These are phyloP conservation scores for Mastigias papua DNA, from an alignment of 30 jellyfish, hydroid and myxozoan genomes.

Conservation along the genomic window DNA sequence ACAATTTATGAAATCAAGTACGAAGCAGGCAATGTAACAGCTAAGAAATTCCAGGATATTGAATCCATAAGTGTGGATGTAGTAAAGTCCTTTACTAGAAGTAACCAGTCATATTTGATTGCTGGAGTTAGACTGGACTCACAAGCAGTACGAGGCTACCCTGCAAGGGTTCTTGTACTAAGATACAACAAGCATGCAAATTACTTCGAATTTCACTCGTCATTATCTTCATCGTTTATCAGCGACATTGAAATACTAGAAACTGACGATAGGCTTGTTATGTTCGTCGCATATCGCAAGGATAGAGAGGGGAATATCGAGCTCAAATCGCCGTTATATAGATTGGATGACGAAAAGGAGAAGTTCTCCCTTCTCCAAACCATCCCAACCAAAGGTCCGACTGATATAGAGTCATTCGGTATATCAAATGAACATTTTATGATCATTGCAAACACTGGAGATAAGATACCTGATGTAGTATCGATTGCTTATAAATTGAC, in stretches of 20 bases:
- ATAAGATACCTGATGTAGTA: constrained; percentile 44
- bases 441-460: constrained; percentile 77
- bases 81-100: constrained; percentile 56
- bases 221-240: constrained; percentile 63
- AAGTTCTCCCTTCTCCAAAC: constrained; percentile 49
- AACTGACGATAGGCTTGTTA: constrained; percentile 5
- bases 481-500: constrained; percentile 61
- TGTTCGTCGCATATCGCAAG: constrained; percentile 70
- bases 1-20: constrained; percentile 53
- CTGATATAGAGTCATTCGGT: constrained; percentile 70
- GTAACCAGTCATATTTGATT: constrained; percentile 58
- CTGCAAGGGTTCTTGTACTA: constrained; percentile 60
- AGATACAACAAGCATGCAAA: constrained; percentile 42
- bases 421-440: constrained; percentile 48
- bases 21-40: background rate
- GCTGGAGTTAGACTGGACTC: constrained; percentile 58
- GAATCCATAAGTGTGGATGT: constrained; percentile 53
- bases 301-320: constrained; percentile 46
- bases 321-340: constrained; percentile 60
- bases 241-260: constrained; percentile 73
- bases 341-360: constrained; percentile 31
- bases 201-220: constrained; percentile 62
- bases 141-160: constrained; percentile 10
- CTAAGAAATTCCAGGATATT: constrained; percentile 48
- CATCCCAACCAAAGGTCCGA: constrained; percentile 82